Percentiles rank a stretch among this genome's conserved stretches.
Conservation (phyloP, 2,797 vertebrate species). For the Malurus splendens region DNA sequence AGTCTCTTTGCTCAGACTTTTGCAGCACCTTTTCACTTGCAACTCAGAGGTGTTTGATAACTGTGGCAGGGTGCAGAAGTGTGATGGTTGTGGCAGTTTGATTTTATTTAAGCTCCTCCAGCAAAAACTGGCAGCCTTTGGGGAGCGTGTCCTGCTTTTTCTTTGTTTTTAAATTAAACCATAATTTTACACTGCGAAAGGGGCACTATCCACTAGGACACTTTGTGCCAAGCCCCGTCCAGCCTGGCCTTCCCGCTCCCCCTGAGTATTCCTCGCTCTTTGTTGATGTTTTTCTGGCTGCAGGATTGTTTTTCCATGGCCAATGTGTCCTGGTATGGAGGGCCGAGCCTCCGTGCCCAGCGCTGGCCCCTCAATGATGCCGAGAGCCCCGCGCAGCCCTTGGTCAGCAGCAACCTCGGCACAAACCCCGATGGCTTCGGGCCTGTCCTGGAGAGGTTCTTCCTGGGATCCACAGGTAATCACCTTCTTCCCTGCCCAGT, state of each 20-base stretch:
- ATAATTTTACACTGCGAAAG: rapidly evolving
- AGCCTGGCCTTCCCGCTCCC: not conserved
- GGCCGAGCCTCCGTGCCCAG: constrained; percentile 75
- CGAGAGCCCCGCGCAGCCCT: constrained; percentile 78
- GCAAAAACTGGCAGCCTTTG: not conserved
- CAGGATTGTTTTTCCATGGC: constrained; percentile 90
- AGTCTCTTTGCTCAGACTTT: rapidly evolving
- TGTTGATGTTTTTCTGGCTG: not conserved
- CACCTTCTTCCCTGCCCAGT: rapidly evolving
- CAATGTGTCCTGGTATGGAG: constrained; percentile 90
- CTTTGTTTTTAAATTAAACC: not conserved
- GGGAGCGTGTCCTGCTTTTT: not conserved
- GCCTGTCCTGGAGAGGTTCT: constrained; percentile 85
- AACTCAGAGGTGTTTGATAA: not conserved
- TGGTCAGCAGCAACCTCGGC: constrained; percentile 75
- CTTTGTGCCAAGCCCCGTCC: not conserved
- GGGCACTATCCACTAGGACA: not conserved
- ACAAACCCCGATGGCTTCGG: constrained; percentile 77
- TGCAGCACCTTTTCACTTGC: not conserved
- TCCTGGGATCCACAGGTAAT: constrained; percentile 85
- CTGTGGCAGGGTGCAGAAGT: not conserved
- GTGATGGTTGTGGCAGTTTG: rapidly evolving
- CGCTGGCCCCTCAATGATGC: constrained; percentile 84
- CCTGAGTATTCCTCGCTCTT: rapidly evolving
- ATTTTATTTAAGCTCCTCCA: not conserved